Evolutionary conservation across 2,797 vertebrate genomes (phyloP).

Genomic region (Allobates femoralis): DNA sequence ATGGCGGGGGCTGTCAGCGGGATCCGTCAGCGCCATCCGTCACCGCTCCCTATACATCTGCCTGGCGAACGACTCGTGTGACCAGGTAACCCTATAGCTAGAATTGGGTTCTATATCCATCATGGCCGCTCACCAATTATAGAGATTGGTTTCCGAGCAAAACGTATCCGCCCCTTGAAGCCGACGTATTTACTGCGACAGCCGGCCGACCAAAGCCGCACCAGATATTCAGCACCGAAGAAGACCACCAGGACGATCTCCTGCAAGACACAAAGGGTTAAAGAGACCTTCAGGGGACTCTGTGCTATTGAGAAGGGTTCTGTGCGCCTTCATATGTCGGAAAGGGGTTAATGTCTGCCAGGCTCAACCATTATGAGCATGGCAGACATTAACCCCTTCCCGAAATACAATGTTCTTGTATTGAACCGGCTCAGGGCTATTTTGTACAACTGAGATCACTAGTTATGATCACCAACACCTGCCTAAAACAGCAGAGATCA

Average conservation of each 20-base stretch:
- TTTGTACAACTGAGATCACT: too few species aligned
- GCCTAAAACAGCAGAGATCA: too few species aligned
- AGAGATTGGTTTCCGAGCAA: conserved; percentile 91
- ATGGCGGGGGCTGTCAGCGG: not conserved
- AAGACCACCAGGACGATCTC: conserved; percentile 92
- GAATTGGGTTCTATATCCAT: not conserved
- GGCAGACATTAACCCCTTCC: too few species aligned
- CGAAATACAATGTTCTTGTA: too few species aligned
- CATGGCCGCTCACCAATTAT: conserved; percentile 81
- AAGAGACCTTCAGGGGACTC: not conserved
- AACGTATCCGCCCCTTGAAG: conserved; percentile 86
- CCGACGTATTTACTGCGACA: conserved; percentile 91
- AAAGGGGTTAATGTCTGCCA: too few species aligned
- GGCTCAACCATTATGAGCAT: too few species aligned
- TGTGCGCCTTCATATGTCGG: too few species aligned
- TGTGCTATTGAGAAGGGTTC: too few species aligned
- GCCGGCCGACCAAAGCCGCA: conserved; percentile 90
- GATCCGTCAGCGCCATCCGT: not conserved
- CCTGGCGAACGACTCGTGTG: not conserved
- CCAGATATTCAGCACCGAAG: conserved; percentile 88
- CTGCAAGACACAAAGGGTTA: conserved; percentile 71
- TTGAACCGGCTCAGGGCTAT: too few species aligned
- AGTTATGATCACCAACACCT: too few species aligned
- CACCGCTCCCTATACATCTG: not conserved
- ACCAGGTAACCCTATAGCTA: not conserved